A percentile compares a stretch with the other conserved stretches of the same genome.
These are phyloP conservation scores for Epistrophe grossulariae DNA, from an alignment of 2,888 invertebrate species.

Conservation along the genomic window DNA sequence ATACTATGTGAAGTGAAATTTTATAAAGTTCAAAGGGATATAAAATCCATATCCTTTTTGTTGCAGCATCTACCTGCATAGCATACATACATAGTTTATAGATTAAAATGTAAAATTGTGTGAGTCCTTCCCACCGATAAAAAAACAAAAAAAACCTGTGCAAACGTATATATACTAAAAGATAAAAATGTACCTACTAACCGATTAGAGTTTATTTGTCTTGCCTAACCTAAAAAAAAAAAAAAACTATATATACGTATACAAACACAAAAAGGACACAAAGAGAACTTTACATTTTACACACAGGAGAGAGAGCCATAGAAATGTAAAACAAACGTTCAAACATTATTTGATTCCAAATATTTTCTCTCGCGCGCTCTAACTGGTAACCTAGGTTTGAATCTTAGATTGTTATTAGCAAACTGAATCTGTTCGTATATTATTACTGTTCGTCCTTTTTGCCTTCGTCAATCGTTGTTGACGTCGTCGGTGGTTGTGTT, in stretches of 20 bases:
- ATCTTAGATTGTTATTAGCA: conserved; percentile 56
- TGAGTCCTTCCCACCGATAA: conserved; percentile 29
- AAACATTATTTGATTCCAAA: conserved; percentile 24
- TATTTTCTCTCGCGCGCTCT: conserved; percentile 5
- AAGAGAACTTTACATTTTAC: conserved; percentile 28
- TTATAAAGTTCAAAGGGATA: conserved; percentile 1
- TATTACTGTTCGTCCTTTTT: conserved; percentile 23
- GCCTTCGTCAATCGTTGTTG: conserved; percentile 3
- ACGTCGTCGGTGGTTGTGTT: neutral
- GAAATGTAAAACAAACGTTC: neutral
- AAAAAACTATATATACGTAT: conserved; percentile 29
- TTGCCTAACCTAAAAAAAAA: conserved; percentile 64
- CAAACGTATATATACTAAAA: conserved; percentile 1
- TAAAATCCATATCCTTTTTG: neutral
- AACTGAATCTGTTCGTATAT: conserved; percentile 38
- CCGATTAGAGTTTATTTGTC: conserved; percentile 56
- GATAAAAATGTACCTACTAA: conserved; percentile 59
- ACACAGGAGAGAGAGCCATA: neutral
- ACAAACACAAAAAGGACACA: conserved; percentile 47
- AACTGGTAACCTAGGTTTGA: conserved; percentile 52
- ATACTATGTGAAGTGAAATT: conserved; percentile 5
- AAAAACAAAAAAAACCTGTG: too few relatives aligned
- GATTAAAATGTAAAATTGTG: conserved; percentile 15
- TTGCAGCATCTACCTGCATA: neutral
- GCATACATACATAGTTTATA: conserved; percentile 16